Evolutionary conservation across 2,888 invertebrate genomes (phyloP).

Genomic region (Dorcus hopei): DNA sequence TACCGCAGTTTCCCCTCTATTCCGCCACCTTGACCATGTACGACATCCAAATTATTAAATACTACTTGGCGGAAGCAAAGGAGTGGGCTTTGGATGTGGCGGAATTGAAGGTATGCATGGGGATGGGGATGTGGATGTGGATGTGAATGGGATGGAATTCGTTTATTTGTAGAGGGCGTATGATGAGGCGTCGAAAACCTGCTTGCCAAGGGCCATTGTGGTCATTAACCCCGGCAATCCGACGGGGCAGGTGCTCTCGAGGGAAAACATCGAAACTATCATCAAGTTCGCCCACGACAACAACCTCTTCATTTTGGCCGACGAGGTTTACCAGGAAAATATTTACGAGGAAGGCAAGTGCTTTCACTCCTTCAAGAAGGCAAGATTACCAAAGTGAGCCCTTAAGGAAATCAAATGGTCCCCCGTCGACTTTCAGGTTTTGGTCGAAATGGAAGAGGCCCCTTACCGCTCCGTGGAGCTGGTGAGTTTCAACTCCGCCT

Average conservation of each 20-base stretch:
- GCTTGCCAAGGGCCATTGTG: slow-evolving; percentile 64
- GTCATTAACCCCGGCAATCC: slow-evolving; percentile 80
- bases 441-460: too few species aligned
- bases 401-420: too few species aligned
- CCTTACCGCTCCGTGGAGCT: too few species aligned
- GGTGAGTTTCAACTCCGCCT: too few species aligned
- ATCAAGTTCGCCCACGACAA: slow-evolving; percentile 68
- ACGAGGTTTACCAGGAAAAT: slow-evolving; percentile 73
- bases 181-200: slow-evolving; percentile 51
- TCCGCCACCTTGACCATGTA: slow-evolving; percentile 70
- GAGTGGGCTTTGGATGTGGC: slow-evolving; percentile 63
- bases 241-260: slow-evolving; percentile 65
- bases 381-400: not conserved
- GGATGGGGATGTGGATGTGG: too few species aligned
- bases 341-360: slow-evolving; percentile 64
- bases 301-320: slow-evolving; percentile 63
- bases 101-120: slow-evolving; percentile 59
- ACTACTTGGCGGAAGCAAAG: slow-evolving; percentile 67
- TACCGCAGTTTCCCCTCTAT: slow-evolving; percentile 76
- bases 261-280: slow-evolving; percentile 65
- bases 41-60: slow-evolving; percentile 62
- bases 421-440: too few species aligned
- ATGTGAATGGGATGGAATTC: too few species aligned
- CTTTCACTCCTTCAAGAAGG: slow-evolving; percentile 69
- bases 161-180: too few species aligned